Evolutionary conservation across 2,888 invertebrate genomes (phyloP).

Genomic region (Heliconius sara): DNA sequence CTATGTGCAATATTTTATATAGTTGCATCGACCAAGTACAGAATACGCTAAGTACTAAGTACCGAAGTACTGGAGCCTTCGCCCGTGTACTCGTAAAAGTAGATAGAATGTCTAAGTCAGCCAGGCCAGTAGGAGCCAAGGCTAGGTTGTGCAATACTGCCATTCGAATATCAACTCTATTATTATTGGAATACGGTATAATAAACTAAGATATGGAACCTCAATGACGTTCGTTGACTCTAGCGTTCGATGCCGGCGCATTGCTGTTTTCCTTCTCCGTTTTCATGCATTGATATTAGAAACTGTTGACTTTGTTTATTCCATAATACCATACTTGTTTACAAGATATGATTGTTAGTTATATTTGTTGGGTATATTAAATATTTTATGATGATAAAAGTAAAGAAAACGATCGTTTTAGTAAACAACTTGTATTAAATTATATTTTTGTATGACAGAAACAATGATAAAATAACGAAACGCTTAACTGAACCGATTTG

Average conservation of each 20-base stretch:
- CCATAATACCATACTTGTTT: conserved; percentile 54
- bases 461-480: background rate
- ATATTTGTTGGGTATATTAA: conserved; percentile 14
- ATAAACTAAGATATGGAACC: conserved; percentile 54
- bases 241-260: conserved; percentile 81
- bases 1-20: conserved; percentile 46
- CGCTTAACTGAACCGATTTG: background rate
- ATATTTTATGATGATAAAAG: background rate
- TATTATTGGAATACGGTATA: conserved; percentile 50
- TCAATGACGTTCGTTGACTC: conserved; percentile 85
- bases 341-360: conserved; percentile 40
- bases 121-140: conserved; percentile 83
- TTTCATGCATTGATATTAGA: conserved; percentile 83
- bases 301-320: conserved; percentile 71
- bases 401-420: background rate
- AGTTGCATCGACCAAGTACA: conserved; percentile 64
- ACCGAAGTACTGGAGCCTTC: conserved; percentile 76
- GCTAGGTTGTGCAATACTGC: conserved; percentile 69
- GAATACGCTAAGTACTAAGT: conserved; percentile 60
- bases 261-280: conserved; percentile 83
- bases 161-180: conserved; percentile 62
- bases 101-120: conserved; percentile 85
- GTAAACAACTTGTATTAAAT: conserved; percentile 1
- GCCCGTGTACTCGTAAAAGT: conserved; percentile 82
- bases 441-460: background rate